Conservation (phyloP, 1,140 invertebrate species). For the Campodea augens region DNA sequence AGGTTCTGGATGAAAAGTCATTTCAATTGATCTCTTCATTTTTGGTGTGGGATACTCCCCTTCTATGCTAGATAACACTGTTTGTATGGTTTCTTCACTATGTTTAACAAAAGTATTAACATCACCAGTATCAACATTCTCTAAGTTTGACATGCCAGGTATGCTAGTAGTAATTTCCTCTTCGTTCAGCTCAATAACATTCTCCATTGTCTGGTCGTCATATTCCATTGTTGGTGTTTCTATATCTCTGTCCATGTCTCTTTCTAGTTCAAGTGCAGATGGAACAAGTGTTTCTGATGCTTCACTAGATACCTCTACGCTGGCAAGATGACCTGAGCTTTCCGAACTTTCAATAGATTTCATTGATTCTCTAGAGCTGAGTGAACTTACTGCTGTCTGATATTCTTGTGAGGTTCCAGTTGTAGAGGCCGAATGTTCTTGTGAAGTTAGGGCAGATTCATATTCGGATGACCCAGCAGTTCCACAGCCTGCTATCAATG, state of each 20-base stretch:
- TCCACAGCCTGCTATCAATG: constrained; percentile 32
- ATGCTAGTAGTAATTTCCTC: constrained; percentile 25
- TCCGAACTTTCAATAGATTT: constrained; percentile 62
- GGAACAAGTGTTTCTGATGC: constrained; percentile 74
- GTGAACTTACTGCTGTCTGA: constrained; percentile 56
- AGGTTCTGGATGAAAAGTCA: constrained; percentile 61
- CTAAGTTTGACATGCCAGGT: constrained; percentile 13
- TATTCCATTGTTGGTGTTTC: constrained; percentile 17
- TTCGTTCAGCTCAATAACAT: constrained; percentile 32
- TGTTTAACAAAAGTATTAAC: constrained; percentile 25
- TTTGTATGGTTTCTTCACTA: too few species aligned
- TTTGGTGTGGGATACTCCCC: constrained; percentile 6
- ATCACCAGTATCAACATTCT: constrained; percentile 16
- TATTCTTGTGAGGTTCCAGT: constrained; percentile 54
- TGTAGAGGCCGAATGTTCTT: constrained; percentile 49
- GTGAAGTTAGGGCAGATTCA: constrained; percentile 61
- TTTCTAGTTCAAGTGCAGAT: constrained; percentile 35
- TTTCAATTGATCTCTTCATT: constrained; percentile 75
- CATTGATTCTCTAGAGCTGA: constrained; percentile 73
- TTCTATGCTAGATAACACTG: too few species aligned
- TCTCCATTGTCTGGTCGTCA: constrained; percentile 21
- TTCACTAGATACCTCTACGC: constrained; percentile 66
- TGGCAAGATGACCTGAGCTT: constrained; percentile 67
- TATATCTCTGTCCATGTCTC: constrained; percentile 19
- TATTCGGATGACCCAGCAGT: constrained; percentile 53